Evolutionary conservation across 53 echinoderm and acorn worm species (phyloP).

Genomic region (Astropecten irregularis): DNA sequence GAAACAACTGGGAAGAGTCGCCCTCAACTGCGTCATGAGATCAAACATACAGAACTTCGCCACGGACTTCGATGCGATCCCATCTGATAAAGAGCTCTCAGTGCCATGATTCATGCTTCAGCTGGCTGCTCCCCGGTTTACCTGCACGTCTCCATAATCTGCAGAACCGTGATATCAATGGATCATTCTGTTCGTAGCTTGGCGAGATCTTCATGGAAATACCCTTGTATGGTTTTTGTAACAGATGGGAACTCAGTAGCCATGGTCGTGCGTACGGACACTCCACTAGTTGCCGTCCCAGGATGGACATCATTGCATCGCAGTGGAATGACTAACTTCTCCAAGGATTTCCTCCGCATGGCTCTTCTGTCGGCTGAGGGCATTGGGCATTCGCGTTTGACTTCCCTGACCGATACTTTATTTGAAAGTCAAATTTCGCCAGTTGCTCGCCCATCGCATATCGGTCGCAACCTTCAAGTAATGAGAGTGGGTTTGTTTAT

Average conservation of each 20-base stretch:
- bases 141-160: background rate
- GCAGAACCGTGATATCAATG: background rate
- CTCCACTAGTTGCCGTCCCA: background rate
- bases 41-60: background rate
- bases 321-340: background rate
- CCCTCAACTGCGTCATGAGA: slow-evolving; percentile 1
- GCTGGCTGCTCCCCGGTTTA: background rate
- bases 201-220: background rate
- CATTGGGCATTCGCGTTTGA: slow-evolving; percentile 25
- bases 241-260: background rate
- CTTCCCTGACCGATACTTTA: slow-evolving; percentile 25
- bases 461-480: slow-evolving; percentile 36
- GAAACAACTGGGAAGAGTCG: background rate
- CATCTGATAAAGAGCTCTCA: no score
- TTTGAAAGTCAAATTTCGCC: no score
- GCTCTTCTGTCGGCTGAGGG: slow-evolving; percentile 1
- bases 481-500: slow-evolving; percentile 56
- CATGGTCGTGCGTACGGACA: background rate
- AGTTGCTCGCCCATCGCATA: slow-evolving; percentile 51
- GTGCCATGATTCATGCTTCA: background rate
- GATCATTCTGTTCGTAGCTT: background rate
- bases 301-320: background rate
- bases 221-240: background rate
- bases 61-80: background rate
- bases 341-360: background rate